Evolutionary conservation across 2,888 invertebrate genomes (phyloP), one percentile per base, ranked within the genome.

Genomic region (Tiliacea citrago): DNA sequence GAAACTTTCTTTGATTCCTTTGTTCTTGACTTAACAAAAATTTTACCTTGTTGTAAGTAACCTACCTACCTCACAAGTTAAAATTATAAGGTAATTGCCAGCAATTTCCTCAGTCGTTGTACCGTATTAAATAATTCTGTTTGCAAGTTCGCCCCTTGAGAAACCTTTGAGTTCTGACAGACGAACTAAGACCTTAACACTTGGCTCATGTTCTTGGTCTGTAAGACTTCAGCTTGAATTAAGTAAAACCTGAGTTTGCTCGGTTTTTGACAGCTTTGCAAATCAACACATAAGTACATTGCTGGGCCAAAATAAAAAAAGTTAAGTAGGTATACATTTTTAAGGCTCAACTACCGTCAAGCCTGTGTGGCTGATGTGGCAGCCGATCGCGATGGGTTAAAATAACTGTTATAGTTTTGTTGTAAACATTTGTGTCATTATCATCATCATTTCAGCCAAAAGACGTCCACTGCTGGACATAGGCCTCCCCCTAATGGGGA

Each of bases 71-170:
- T 10, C 35, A 21, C 12, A 61, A 42, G 24, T n/a, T 42, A 24
- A n/a, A 16, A 42, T 61, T 61, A 39, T n/a, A 42, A 39, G 24
- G n/a, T 61, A 75, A 67, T 75, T 75, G 18, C 29, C 16, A 0
- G 29, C 35, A 75, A 60, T 75, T 75, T 67, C 16, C 12, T 16
- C 10, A 9, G n/a, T 35, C 10, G 5, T 58, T 29, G n/a, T 7
- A 21, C 24, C 35, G 53, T 7, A 67, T 61, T 75, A 68, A 68
- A 68, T 47, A 68, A 75, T 68, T 75, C 68, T 29, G 53, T 68
- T 75, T 75, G n/a, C 51, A 29, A 29, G 10, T 16, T 16, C 10
- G 39, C 16, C 61, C 29, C 60, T 75, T 68, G 49, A 68, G 39
- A 18, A 16, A 35, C 45, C 68, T 68, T 75, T 61, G 75, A 75